Evolutionary conservation across 2,113 vertebrate species (phyloP).

Genomic region (Sapayoa aenigma): DNA sequence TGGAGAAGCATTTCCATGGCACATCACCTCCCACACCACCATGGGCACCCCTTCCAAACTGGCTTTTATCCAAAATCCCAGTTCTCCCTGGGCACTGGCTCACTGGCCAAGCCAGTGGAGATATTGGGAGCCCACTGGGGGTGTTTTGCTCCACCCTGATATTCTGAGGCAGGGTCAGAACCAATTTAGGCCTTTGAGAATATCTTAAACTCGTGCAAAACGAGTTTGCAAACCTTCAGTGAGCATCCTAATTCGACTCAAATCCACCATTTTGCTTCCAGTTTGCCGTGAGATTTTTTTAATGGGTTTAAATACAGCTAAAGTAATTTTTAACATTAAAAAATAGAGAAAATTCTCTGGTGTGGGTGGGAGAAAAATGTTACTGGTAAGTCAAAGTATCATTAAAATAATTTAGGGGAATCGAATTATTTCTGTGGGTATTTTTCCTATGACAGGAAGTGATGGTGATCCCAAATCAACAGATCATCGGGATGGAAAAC

Average conservation of each 20-base stretch:
- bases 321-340: not conserved
- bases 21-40: not conserved
- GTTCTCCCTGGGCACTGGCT: not conserved
- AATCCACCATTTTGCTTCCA: not conserved
- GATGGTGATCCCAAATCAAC: not conserved
- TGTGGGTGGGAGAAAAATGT: not conserved
- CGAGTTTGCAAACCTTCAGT: not conserved
- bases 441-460: not conserved
- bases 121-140: accelerated
- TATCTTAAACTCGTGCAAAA: not conserved
- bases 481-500: not conserved
- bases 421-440: not conserved
- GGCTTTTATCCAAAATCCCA: not conserved
- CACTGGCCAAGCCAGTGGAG: not conserved
- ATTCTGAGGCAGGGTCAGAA: not conserved
- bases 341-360: not conserved
- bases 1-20: not conserved
- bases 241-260: not conserved
- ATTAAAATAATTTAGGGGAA: not conserved
- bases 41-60: not conserved
- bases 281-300: not conserved
- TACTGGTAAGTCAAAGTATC: not conserved
- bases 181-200: not conserved
- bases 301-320: not conserved
- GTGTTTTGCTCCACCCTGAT: not conserved